Evolutionary conservation across 2,888 invertebrate species (phyloP), one percentile per base, ranked within the genome.

Genomic region (Acronicta alni): DNA sequence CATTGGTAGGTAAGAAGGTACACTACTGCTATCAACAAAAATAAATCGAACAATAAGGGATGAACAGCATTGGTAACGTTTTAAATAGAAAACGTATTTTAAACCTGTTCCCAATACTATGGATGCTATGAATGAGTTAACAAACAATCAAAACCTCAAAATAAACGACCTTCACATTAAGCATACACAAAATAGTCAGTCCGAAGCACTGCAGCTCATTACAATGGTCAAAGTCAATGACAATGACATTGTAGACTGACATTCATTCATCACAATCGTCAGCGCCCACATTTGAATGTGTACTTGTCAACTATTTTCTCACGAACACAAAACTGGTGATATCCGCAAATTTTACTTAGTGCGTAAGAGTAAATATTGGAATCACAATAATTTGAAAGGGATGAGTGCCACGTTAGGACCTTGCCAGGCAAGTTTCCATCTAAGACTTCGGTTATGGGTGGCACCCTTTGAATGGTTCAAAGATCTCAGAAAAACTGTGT

Each of bases 161-260:
- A 39, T 47, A 60, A 30, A 52, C 30, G 62, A 59, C 51, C 63
- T 67, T 67, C 56, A 57, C 44, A 42, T 56, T 42, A 58, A 20
- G 10, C 32, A 39, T 20, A 52, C 26, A 48, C 30, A 54, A 52
- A 56, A 44, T 51, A 49, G 37, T 23, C 30, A 44, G 18, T 51
- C 42, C 45, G 55, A 51, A 49, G 45, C 55, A 56, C 26, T 18
- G 48, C 17, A 46, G 17, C 60, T 56, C 43, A 57, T 61, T 37
- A 67, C 67, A 75, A 65, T 63, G 52, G 44, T 52, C 55, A 54
- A 56, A 54, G 57, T 47, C 58, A 65, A 41, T 70, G 65, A 55
- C 63, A 72, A 48, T 75, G 67, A 58, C 67, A 70, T 61, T 75
- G 64, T 53, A 35, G 15, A 15, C 35, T 58, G 64, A 51, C 57